Evolutionary conservation across 1,140 invertebrate genomes (phyloP).

Genomic region (Trinorchestia longiramus): DNA sequence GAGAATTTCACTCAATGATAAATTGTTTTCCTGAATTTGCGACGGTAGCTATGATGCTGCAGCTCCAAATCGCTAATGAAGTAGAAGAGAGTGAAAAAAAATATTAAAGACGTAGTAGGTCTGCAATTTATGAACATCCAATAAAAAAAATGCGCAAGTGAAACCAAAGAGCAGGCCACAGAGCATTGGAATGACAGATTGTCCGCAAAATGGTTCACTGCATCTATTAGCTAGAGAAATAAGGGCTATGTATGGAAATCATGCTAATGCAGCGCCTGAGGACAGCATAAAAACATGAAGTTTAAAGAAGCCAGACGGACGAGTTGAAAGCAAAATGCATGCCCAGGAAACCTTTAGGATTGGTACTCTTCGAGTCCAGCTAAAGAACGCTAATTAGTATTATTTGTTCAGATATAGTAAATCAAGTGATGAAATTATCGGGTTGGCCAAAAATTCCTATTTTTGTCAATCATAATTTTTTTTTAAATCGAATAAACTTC

Average conservation of each 20-base stretch:
- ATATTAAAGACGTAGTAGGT: background rate
- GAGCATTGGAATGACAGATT: background rate
- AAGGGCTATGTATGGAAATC: background rate
- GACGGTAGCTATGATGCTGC: background rate
- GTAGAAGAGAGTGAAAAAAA: background rate
- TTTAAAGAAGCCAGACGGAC: too few species aligned
- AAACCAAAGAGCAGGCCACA: background rate
- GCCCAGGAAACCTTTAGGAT: too few species aligned
- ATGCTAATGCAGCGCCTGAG: too few species aligned
- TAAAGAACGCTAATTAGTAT: too few species aligned
- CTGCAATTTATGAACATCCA: background rate
- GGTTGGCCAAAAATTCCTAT: too few species aligned
- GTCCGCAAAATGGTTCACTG: background rate
- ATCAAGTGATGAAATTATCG: too few species aligned
- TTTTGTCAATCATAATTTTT: too few species aligned
- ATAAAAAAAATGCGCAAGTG: background rate
- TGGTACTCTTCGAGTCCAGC: too few species aligned
- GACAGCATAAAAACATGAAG: too few species aligned
- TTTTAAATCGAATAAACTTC: too few species aligned
- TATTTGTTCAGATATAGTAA: too few species aligned
- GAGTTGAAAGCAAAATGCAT: too few species aligned
- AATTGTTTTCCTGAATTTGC: background rate
- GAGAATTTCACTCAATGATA: background rate
- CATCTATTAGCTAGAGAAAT: background rate
- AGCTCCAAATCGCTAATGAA: background rate